Percentiles rank a stretch among this genome's conserved stretches.
phyloP scores from a whole-genome alignment of 2,888 invertebrate genomes.

The Phorcus lineatus region DNA sequence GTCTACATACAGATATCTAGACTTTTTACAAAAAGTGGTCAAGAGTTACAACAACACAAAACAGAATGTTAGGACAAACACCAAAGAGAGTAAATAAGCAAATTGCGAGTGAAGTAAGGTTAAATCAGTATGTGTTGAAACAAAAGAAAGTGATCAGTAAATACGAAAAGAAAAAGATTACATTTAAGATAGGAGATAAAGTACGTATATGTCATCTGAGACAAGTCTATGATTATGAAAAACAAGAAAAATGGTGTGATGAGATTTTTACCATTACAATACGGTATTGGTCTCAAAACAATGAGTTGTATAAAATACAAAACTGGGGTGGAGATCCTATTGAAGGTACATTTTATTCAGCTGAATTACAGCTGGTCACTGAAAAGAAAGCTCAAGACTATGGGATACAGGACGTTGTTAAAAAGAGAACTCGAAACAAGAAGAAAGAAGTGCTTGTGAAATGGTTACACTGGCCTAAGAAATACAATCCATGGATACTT shows the following conservation, averaged over 20 bases:
- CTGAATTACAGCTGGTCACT: constrained; percentile 35
- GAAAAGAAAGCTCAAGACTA: constrained; percentile 34
- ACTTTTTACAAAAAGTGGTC: constrained; percentile 29
- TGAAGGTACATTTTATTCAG: constrained; percentile 37
- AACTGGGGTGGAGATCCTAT: constrained; percentile 34
- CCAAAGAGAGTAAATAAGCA: not conserved
- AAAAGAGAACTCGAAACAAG: constrained; percentile 29
- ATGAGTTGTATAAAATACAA: constrained; percentile 31
- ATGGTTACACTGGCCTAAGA: constrained; percentile 45
- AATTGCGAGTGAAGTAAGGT: not conserved
- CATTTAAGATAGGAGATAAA: not conserved
- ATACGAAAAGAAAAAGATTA: not conserved
- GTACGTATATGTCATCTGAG: not conserved
- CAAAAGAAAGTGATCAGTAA: not conserved
- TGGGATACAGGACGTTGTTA: constrained; percentile 32
- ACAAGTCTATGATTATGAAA: constrained; percentile 35
- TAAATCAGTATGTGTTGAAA: not conserved
- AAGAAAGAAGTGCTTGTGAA: constrained; percentile 36
- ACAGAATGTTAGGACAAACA: constrained; percentile 27
- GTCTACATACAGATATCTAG: constrained; percentile 31
- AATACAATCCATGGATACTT: constrained; percentile 38
- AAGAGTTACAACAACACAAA: constrained; percentile 37
- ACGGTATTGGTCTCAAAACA: constrained; percentile 27
- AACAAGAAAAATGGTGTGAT: constrained; percentile 41
- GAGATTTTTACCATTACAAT: constrained; percentile 35